phyloP scores from a whole-genome alignment of 2,113 vertebrate species.

The Prolemur simus region DNA sequence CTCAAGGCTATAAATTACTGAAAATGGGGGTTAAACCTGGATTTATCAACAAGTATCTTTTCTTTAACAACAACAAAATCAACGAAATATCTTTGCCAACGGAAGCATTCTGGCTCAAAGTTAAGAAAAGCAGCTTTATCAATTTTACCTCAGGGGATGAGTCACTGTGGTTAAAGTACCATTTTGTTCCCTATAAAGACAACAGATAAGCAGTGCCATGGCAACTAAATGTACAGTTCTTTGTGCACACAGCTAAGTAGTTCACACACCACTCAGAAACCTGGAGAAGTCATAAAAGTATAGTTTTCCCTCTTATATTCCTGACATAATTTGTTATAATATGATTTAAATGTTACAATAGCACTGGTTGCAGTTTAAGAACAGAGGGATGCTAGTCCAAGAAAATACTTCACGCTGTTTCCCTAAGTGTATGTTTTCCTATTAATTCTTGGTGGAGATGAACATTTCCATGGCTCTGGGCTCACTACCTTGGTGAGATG shows the following conservation, averaged over 20 bases:
- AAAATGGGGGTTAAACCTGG: not conserved
- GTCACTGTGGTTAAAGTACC: slow-evolving; percentile 3
- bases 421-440: not conserved
- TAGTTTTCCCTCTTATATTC: not conserved
- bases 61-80: not conserved
- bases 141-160: slow-evolving; percentile 20
- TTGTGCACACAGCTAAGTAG: not conserved
- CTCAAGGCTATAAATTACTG: not conserved
- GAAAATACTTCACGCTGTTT: not conserved
- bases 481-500: not conserved
- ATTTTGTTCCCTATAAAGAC: slow-evolving; percentile 35
- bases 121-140: not conserved
- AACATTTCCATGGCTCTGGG: not conserved
- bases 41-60: slow-evolving; percentile 7
- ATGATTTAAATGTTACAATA: not conserved
- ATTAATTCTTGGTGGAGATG: not conserved
- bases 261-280: not conserved
- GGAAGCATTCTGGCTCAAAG: slow-evolving; percentile 18
- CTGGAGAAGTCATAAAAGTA: not conserved
- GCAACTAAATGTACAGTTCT: slow-evolving; percentile 21
- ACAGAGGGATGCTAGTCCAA: not conserved
- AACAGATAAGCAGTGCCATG: slow-evolving; percentile 13
- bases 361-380: not conserved
- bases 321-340: slow-evolving; percentile 14
- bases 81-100: not conserved